Conservation (phyloP, 1,140 invertebrate genomes). For the Olivierus martensii region DNA sequence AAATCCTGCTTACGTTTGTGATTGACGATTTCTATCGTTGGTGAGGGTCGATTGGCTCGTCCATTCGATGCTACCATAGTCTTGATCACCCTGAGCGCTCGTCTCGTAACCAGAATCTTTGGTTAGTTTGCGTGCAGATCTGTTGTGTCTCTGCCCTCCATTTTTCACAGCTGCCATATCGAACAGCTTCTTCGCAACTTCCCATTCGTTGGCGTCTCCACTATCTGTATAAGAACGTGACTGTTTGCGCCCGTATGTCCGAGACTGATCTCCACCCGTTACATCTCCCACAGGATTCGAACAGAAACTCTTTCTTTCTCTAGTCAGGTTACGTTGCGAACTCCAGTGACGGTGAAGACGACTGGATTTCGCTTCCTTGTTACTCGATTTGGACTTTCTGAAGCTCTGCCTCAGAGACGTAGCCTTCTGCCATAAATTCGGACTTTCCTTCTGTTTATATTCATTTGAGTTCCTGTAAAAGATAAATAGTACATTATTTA, state of each 20-base stretch:
- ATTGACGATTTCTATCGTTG: too few species aligned
- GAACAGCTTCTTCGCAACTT: not conserved
- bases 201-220: conserved; percentile 1
- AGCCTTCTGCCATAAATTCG: conserved; percentile 14
- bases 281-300: not conserved
- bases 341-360: conserved; percentile 6
- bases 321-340: conserved; percentile 7
- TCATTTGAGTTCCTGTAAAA: too few species aligned
- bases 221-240: conserved; percentile 8
- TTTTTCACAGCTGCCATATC: not conserved
- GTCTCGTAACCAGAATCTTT: conserved; percentile 31
- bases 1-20: too few species aligned
- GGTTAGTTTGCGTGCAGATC: conserved; percentile 25
- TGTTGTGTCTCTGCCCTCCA: not conserved
- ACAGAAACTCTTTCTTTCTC: conserved; percentile 6
- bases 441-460: conserved; percentile 1
- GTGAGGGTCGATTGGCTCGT: too few species aligned
- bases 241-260: conserved; percentile 4
- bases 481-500: too few species aligned
- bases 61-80: conserved; percentile 21
- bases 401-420: conserved; percentile 10
- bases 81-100: conserved; percentile 22
- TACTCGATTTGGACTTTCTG: conserved; percentile 5
- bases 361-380: not conserved
- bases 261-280: not conserved